Percentiles rank a stretch among this genome's conserved stretches.
Evolutionary conservation across 1,140 invertebrate genomes (phyloP).

Genomic region (Linepithema humile): DNA sequence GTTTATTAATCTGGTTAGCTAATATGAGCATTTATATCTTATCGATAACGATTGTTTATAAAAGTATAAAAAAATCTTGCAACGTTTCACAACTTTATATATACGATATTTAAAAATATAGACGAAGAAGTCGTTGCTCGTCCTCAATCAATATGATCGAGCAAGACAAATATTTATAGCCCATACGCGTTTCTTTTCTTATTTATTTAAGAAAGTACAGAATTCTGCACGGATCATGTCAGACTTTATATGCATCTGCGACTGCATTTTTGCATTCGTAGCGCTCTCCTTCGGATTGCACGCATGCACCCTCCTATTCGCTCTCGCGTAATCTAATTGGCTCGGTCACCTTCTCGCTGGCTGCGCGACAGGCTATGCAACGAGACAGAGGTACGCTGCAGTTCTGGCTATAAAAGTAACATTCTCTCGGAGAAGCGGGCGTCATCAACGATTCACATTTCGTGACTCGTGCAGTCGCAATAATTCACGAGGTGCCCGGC

Average conservation of each 20-base stretch:
- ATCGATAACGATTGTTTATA: neutral
- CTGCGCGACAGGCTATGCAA: neutral
- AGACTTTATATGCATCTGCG: neutral
- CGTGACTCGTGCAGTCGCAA: conserved; percentile 25
- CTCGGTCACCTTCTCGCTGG: neutral
- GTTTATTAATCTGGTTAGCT: neutral
- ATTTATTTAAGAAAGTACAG: neutral
- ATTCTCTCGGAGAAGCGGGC: neutral
- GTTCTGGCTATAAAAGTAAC: conserved; percentile 11
- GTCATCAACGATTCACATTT: conserved; percentile 32
- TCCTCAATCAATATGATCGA: neutral
- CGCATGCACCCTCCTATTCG: neutral
- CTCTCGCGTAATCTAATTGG: conserved; percentile 19
- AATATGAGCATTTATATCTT: neutral
- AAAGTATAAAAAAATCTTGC: neutral
- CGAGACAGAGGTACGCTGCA: no score
- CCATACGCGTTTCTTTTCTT: neutral
- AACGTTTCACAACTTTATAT: neutral
- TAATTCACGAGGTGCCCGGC: conserved; percentile 15
- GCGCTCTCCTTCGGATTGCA: neutral
- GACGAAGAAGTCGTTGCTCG: neutral
- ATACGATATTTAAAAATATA: neutral
- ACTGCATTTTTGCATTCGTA: neutral
- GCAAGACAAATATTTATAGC: neutral
- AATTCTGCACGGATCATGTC: neutral